Base-by-base conservation (phyloP, 2,113 vertebrate genomes). In the Diphyllodes magnificus region DNA sequence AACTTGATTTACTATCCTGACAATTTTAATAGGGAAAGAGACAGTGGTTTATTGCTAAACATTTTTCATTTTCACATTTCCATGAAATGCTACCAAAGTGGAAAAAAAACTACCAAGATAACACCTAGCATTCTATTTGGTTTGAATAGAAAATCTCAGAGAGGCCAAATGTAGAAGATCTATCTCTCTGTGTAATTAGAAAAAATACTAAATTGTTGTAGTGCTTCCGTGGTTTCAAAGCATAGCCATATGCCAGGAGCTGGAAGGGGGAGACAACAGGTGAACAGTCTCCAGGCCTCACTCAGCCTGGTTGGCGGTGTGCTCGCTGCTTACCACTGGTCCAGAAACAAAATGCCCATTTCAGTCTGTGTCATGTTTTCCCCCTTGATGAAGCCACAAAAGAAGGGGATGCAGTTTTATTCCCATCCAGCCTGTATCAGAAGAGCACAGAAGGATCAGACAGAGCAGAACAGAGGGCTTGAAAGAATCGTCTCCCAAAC, bases 1-100 rank as follows among this genome's bases (percentile, higher is more conserved):
- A 91, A 28, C 19, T 77, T 95, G 82, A 97, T 98, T 97, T 96
- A 97, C 81, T 96, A 28, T 89, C 31, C 66, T 95, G 94, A 95
- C 88, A 95, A 44, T 95, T 96, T 97, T 96, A 97, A 94, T 63
- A 96, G 80, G 65, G 57, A 90, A 94, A 96, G 91, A 96, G 82
- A 88, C 47, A 90, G 68, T 93, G 50, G 76, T 95, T 95, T 96
- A 95, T 77, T 92, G 82, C 13, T 40, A 71, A 82, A 45, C 8
- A 33, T 88, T 91, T 94, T 88, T 94, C 31, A 61, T 84, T 95
- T 97, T 90, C 94, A 95, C 37, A 80, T 92, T 96, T 93, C 33
- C 57, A 92, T 97, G 61, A 89, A 96, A 93, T 54, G 53, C 77
- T 97, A 93, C 81, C 57, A 61, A 75, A 59, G 39, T 24, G 16